Evolutionary conservation across 1,140 invertebrate species (phyloP), one percentile per base, ranked within the genome.

Genomic region (Popillia japonica): DNA sequence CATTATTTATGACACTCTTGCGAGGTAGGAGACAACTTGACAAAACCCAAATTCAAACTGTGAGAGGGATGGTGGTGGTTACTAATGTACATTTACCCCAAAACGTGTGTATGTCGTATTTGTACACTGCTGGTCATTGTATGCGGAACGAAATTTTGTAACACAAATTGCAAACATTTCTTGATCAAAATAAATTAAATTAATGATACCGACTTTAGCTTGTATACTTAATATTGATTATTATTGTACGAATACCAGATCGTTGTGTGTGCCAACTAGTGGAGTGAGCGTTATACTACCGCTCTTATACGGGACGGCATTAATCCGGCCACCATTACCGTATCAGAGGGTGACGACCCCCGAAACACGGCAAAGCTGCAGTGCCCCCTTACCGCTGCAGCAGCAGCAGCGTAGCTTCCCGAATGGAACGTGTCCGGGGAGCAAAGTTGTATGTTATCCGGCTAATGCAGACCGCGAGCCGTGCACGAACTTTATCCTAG

Each of bases 341-440:
- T 55, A 55, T 17, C 6, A 17, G 48, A 55, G 48, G 48, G 48
- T 55, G 48, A 55, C 48, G 48, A 55, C 48, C 48, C 27, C 48
- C 48, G 14, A 55, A 55, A 55, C n/a, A 17, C 48, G 6, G 48
- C 48, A 55, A 55, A 55, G 48, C 48, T 55, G 48, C 48, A 55
- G 48, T 17, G 48, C 61, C 61, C 61, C 61, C 0, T 34, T 14
- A 22, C 20, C 8, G 11, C 22, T 27, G 61, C 61, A 22, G 27
- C 61, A 10, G 6, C 61, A 20, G 22, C 61, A 22, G 61, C 61
- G 22, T 27, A 22, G 61, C 61, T 11, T 68, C 22, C 27, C 61
- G 61, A 27, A 23, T 22, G 22, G 61, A 68, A 68, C 61, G 61
- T 68, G 61, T 68, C 61, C 27, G 22, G 61, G 22, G 27, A 68